Evolutionary conservation across 2,113 vertebrate species (phyloP).

Genomic region (Microcebus lehilahytsara): DNA sequence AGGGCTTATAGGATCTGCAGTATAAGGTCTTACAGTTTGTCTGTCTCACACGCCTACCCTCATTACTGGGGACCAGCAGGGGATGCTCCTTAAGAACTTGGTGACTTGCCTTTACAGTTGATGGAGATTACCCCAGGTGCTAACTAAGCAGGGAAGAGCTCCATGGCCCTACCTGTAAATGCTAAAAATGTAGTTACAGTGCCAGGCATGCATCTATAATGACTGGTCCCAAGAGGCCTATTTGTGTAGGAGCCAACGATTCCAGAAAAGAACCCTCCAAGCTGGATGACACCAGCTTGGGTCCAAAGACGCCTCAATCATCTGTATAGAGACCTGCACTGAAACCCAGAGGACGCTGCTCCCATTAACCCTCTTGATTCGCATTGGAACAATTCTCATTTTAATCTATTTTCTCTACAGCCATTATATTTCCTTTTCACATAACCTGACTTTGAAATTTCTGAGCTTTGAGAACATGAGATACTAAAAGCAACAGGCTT

Average conservation of each 20-base stretch:
- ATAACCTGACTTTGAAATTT: neutral
- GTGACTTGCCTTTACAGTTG: neutral
- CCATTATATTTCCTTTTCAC: neutral
- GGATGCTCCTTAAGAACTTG: neutral
- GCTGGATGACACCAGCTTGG: neutral
- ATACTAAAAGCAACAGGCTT: neutral
- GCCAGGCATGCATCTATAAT: neutral
- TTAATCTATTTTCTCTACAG: slow-evolving; percentile 1
- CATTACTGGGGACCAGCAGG: neutral
- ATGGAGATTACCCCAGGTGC: neutral
- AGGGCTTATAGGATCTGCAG: neutral
- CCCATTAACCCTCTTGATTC: neutral
- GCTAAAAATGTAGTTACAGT: neutral
- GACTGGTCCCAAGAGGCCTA: neutral
- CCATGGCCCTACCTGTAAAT: neutral
- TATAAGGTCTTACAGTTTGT: neutral
- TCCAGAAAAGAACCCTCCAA: neutral
- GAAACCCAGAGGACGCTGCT: neutral
- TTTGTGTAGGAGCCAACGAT: neutral
- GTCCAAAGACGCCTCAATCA: neutral
- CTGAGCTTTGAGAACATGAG: neutral
- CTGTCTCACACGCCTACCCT: neutral
- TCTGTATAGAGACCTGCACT: neutral
- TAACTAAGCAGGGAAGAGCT: neutral
- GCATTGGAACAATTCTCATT: neutral